These are phyloP conservation scores for Heterohyrax brucei DNA, from an alignment of 2,797 vertebrate species.

Conservation along the genomic window DNA sequence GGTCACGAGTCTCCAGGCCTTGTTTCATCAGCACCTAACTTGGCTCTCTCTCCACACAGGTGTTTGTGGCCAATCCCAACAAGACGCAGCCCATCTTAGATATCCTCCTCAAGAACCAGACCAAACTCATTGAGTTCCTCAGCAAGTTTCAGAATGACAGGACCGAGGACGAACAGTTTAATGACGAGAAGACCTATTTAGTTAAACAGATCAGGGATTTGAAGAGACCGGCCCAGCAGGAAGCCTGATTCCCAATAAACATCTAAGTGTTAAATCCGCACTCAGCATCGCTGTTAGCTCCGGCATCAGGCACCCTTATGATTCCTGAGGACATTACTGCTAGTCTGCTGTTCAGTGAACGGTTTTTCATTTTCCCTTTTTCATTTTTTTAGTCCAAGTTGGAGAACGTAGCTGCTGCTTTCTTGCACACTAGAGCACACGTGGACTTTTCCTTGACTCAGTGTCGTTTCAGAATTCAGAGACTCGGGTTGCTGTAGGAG, in stretches of 20 bases:
- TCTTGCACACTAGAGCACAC: conserved; percentile 94
- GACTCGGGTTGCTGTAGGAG: conserved; percentile 90
- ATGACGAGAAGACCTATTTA: conserved; percentile 99
- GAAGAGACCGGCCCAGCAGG: conserved; percentile 97
- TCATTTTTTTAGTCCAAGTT: conserved; percentile 91
- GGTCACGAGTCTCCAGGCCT: rapidly evolving
- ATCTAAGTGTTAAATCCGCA: conserved; percentile 91
- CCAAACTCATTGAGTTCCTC: conserved; percentile 98
- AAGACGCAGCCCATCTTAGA: conserved; percentile 99
- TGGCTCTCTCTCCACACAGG: conserved; percentile 89
- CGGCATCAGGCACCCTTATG: conserved; percentile 92
- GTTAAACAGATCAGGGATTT: conserved; percentile 99
- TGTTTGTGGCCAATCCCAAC: conserved; percentile 99
- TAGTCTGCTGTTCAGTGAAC: conserved; percentile 95
- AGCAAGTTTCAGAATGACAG: conserved; percentile 99
- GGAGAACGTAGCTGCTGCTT: conserved; percentile 95
- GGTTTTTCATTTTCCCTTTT: conserved; percentile 92
- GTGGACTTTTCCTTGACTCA: conserved; percentile 93
- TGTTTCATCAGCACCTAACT: conserved; percentile 17
- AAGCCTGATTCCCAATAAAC: conserved; percentile 93
- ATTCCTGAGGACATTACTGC: conserved; percentile 93
- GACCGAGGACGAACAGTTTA: conserved; percentile 98
- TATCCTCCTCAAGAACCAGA: conserved; percentile 99
- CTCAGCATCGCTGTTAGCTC: conserved; percentile 94
- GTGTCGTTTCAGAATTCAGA: conserved; percentile 92